Conservation (phyloP, 2,888 invertebrate species). For the Zaprionus bogoriensis region DNA sequence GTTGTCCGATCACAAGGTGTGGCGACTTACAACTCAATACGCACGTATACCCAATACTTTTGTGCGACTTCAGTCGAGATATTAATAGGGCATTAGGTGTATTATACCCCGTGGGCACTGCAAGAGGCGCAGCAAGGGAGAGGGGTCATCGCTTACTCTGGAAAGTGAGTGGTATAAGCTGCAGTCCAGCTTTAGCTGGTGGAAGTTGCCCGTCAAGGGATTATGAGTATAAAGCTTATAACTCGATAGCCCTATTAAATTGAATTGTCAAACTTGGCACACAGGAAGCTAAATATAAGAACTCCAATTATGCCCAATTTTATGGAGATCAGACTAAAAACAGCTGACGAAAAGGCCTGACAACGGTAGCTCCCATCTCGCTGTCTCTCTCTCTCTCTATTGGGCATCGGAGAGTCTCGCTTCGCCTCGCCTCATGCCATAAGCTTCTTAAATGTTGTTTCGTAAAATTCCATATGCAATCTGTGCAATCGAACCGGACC, state of each 20-base stretch:
- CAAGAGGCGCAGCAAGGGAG: too few relatives aligned
- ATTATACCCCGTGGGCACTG: not conserved
- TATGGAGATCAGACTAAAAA: not conserved
- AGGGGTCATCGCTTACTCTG: too few relatives aligned
- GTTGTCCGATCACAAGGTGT: constrained; percentile 15
- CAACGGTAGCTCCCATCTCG: too few relatives aligned
- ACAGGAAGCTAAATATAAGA: not conserved
- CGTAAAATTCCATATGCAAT: constrained; percentile 42
- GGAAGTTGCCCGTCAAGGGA: too few relatives aligned
- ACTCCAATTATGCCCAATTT: not conserved
- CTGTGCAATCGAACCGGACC: constrained; percentile 24
- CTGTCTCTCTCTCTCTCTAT: not conserved
- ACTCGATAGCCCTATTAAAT: not conserved
- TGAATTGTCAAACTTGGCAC: not conserved
- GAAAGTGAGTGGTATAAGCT: too few relatives aligned
- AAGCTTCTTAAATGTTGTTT: constrained; percentile 22
- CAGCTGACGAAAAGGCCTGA: not conserved
- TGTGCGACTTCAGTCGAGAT: not conserved
- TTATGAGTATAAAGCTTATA: not conserved
- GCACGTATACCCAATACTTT: not conserved
- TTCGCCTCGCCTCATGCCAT: not conserved
- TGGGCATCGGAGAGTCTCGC: not conserved
- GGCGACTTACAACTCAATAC: constrained; percentile 2
- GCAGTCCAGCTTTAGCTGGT: too few relatives aligned
- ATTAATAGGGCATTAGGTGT: not conserved